Base-by-base conservation (phyloP, 2,113 vertebrate species). In the Hepsetus odoe region DNA sequence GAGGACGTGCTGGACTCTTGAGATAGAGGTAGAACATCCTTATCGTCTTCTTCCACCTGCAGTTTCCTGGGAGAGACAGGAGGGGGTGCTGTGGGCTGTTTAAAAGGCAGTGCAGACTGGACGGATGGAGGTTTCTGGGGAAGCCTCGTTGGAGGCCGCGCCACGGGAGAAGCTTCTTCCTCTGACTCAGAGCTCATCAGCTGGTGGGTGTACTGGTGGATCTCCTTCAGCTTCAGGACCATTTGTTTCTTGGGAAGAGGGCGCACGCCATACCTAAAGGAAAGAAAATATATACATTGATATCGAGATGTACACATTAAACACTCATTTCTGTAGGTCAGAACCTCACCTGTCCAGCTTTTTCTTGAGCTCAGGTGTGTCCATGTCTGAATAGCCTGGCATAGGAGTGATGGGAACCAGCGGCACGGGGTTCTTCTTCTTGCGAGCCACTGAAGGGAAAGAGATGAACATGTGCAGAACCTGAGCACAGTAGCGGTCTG, bases 221-320 rank as follows among this genome's bases (percentile, higher is more conserved):
- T 98, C 92, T 99, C 95, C 91, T 96, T 98, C 90, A 99, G 92
- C 82, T 97, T 99, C 77, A 97, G 88, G 78, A 99, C 91, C 98
- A 99, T 99, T 90, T 98, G 94, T 72, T 92, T 94, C 82, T 96
- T 99, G 0, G 96, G 96, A 76, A 99, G 91, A 35, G 96, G 91
- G 9, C 97, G 94, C 44, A 99, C 96, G 8, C 97, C 97, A 55
- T 95, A 99, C 75, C 98, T 99, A 82, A 22, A 32, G 3, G 53
- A 35, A 56, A 12, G 16, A 51, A 61, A 55, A 74, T 26, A 22
- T n/a, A n/a, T n/a, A n/a, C n/a, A n/a, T n/a, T n/a, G n/a, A n/a
- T n/a, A n/a, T n/a, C n/a, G n/a, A n/a, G n/a, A n/a, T n/a, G n/a
- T n/a, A n/a, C n/a, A n/a, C n/a, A n/a, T n/a, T n/a, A n/a, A 5